phyloP scores from a whole-genome alignment of 1,140 invertebrate genomes.

The Procambarus clarkii region DNA sequence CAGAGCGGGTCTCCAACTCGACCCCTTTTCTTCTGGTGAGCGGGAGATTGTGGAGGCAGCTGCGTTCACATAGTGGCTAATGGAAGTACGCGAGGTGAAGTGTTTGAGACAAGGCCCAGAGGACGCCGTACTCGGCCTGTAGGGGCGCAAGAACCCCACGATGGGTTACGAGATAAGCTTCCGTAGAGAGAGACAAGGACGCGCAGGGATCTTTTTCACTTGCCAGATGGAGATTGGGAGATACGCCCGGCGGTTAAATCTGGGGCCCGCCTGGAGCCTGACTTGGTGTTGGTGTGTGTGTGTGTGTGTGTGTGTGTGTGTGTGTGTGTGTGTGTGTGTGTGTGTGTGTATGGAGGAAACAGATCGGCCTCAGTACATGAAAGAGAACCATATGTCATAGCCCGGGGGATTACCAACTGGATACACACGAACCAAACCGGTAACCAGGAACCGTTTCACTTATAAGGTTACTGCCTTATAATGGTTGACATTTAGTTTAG shows the following conservation, averaged over 20 bases:
- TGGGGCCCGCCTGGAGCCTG: not conserved
- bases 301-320: too few relatives aligned
- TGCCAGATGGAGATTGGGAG: not conserved
- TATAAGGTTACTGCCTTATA: too few relatives aligned
- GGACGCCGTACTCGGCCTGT: not conserved
- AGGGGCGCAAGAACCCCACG: not conserved
- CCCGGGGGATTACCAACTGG: not conserved
- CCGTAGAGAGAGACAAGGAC: constrained; percentile 3
- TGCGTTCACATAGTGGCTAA: constrained; percentile 54
- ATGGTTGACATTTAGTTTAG: too few relatives aligned
- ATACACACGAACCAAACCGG: not conserved
- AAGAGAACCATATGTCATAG: not conserved
- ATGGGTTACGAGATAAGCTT: not conserved
- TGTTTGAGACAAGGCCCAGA: constrained; percentile 30
- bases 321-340: too few relatives aligned
- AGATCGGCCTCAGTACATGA: not conserved
- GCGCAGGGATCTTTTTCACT: constrained; percentile 24
- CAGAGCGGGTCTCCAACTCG: not conserved
- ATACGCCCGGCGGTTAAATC: not conserved
- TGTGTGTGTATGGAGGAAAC: too few relatives aligned
- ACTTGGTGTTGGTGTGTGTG: too few relatives aligned
- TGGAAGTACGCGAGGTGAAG: constrained; percentile 55
- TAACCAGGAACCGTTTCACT: too few relatives aligned
- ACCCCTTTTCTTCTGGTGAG: not conserved
- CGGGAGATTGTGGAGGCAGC: constrained; percentile 16